Conservation (phyloP, 1,140 invertebrate genomes). For the Drosophila asahinai region DNA sequence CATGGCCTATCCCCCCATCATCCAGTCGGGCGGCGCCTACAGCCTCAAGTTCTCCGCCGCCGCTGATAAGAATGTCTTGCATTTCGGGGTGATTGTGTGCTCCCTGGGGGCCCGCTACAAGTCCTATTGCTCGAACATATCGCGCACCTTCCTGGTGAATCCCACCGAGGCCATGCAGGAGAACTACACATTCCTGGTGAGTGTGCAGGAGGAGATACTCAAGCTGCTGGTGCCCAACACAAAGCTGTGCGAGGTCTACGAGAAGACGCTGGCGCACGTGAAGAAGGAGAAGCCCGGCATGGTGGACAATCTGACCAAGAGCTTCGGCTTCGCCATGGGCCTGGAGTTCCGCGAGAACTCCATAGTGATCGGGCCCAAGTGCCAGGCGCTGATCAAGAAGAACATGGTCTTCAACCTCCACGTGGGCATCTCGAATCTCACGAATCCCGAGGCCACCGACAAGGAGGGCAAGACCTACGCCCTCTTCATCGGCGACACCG, state of each 20-base stretch:
- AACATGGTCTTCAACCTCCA: constrained; percentile 99
- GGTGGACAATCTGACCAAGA: constrained; percentile 97
- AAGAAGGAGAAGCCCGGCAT: constrained; percentile 95
- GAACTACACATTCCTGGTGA: constrained; percentile 97
- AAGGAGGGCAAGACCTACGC: constrained; percentile 96
- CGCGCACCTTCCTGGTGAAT: constrained; percentile 98
- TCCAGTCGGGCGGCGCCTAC: constrained; percentile 99
- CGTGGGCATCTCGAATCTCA: constrained; percentile 95
- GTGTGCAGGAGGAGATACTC: constrained; percentile 96
- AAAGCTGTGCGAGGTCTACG: constrained; percentile 96
- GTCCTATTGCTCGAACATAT: constrained; percentile 99
- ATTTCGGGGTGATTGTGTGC: constrained; percentile 98
- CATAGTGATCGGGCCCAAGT: constrained; percentile 96
- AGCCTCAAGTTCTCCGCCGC: constrained; percentile 98
- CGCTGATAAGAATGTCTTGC: constrained; percentile 96
- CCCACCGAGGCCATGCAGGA: constrained; percentile 93
- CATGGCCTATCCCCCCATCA: constrained; percentile 99
- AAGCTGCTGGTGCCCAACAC: constrained; percentile 93
- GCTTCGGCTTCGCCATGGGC: constrained; percentile 98
- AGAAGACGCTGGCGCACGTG: constrained; percentile 92
- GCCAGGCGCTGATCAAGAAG: constrained; percentile 92
- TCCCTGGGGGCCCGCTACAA: constrained; percentile 97
- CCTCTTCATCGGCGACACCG: constrained; percentile 98
- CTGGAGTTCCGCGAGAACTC: constrained; percentile 99
- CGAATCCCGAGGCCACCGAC: constrained; percentile 93